Base-by-base conservation (phyloP, 30 jellyfish, hydroid and myxozoan species). In the Cassiopea xamachana region DNA sequence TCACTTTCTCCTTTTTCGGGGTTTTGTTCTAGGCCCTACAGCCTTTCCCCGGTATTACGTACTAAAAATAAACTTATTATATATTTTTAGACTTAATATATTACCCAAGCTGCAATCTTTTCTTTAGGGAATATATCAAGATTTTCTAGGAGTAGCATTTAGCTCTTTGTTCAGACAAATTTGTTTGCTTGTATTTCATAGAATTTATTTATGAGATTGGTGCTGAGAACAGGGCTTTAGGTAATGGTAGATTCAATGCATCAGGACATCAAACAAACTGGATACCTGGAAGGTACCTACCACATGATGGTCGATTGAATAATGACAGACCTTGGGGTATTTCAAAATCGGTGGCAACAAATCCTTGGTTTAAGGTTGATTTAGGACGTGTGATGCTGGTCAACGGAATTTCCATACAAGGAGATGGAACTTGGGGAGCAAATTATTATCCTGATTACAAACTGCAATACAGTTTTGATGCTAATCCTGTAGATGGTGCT, bases 381-480 rank as follows among this genome's bases (percentile, higher is more conserved):
- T 68, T 91, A 5, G 97, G 97, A 47, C 81, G 90, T 12, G 89
- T 79, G 0, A 75, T 91, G 94, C 74, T 80, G 7, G 94, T 91
- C 3, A 91, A 75, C 45, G 97, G 89, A 46, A 72, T 91, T 18
- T 77, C 97, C 49, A 84, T 76, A 8, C 97, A 91, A 49, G 97
- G 97, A 9, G 97, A 90, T 60, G 75, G 93, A n/a, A 77, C 90
- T 12, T 82, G 43, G 0, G 97, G 85, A 19, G 18, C 77, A 9
- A 90, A 90, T 48, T 90, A 60, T 79, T 77, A 82, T 74, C 86
- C 90, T 5, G 91, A 83, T 49, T 90, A 60, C 93, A 77, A 79
- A 69, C 16, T 90, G 48, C 84, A 90, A 71, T 90, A 81, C 72
- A 75, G 91, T 67, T 45, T 74, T 15, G 85, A 73, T 69, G 62